Base-by-base conservation (phyloP, 2,888 invertebrate species). In the Cecidostiba fungosa region DNA sequence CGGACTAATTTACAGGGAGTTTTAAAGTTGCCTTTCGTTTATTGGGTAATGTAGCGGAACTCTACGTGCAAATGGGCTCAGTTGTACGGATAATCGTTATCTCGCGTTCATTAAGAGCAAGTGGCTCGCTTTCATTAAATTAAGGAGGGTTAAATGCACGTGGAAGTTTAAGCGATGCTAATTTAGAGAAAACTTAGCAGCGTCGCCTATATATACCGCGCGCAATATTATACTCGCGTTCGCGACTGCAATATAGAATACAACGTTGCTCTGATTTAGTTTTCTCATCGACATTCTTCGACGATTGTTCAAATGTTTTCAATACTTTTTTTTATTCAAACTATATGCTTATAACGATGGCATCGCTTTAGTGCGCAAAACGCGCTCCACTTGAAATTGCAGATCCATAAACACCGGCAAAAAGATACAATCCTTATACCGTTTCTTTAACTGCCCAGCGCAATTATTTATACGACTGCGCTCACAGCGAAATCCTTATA, bases 31-130 rank as follows among this genome's bases (percentile, higher is more conserved):
- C 50, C 66, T 77, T 62, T 66, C 77, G 12, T 82, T 85, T 73
- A 85, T 77, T 78, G 80, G 73, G 62, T 82, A 85, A 82, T 82
- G 50, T 82, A 85, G 66, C n/a, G 66, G 43, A 78, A 82, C 50
- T 69, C 54, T 36, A 66, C 77, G 66, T 85, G 59, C 77, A 70
- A 82, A 78, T 39, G 77, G 59, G 32, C 29, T 81, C 62, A 72
- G 29, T 77, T 85, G 10, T 62, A 23, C 32, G 76, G 62, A 81
- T 85, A 85, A 85, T 81, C 69, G 72, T 77, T 76, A 84, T 80
- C 76, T 76, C 32, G 59, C 54, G 47, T 77, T 85, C 77, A 85
- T 85, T 81, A 77, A 70, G 43, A 77, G 5, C 50, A 39, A 50
- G 6, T n/a, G 50, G 36, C 47, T 54, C 50, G 47, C 74, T 74